These are phyloP conservation scores for Branchipolynoe longqiensis DNA, from an alignment of 2,888 invertebrate species.

Conservation along the genomic window DNA sequence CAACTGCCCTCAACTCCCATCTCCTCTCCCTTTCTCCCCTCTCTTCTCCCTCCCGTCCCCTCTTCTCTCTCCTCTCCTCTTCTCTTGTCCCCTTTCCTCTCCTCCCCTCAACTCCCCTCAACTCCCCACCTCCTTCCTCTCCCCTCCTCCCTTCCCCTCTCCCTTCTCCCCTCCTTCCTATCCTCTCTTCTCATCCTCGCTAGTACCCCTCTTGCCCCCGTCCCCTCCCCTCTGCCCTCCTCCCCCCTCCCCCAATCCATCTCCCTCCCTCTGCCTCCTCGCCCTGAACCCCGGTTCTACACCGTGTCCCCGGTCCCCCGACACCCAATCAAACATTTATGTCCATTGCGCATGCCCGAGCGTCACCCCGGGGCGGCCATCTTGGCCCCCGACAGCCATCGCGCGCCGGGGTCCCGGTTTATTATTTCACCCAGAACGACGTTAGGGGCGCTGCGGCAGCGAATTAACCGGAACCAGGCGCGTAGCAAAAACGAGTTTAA, in stretches of 20 bases:
- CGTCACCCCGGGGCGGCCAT: constrained; percentile 19
- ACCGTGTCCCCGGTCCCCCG: constrained; percentile 28
- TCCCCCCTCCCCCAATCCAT: background rate
- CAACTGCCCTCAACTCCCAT: too few species aligned
- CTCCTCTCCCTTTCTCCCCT: too few species aligned
- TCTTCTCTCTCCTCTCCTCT: too few species aligned
- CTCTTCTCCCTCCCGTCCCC: too few species aligned
- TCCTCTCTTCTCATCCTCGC: too few species aligned
- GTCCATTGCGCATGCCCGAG: constrained; percentile 37
- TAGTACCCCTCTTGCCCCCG: background rate
- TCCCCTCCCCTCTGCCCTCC: background rate
- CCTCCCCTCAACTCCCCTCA: background rate
- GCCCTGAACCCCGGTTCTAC: background rate
- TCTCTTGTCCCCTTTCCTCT: too few species aligned
- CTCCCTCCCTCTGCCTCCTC: too few species aligned
- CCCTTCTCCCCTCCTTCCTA: too few species aligned
- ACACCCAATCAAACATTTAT: constrained; percentile 44
- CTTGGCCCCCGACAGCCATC: constrained; percentile 16
- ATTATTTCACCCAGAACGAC: constrained; percentile 50
- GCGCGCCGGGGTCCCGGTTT: constrained; percentile 26
- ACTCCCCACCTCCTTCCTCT: background rate
- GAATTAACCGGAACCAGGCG: constrained; percentile 19
- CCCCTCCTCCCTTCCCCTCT: background rate
- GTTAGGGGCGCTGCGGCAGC: constrained; percentile 24
- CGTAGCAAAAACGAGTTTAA: constrained; percentile 40